Base-by-base conservation (phyloP, 92 coral and sea anemone species). In the Heteractis magnifica region DNA sequence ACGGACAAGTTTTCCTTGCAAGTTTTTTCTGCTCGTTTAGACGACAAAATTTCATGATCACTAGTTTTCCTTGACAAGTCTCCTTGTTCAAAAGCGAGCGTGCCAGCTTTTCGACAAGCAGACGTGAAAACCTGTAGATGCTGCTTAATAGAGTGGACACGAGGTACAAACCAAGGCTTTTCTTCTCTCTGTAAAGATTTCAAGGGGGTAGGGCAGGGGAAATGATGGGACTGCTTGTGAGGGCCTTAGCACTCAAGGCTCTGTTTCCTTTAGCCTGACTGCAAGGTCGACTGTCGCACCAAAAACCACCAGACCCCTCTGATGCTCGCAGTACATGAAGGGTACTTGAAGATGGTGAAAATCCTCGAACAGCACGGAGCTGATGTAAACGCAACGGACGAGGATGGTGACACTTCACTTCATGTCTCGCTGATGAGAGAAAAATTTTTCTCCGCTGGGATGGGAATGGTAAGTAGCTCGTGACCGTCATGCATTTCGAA, bases 391-490 rank as follows among this genome's bases (percentile, higher is more conserved):
- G 83, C 82, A 10, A 15, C 55, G 34, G 91, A 91, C 62, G 80
- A 79, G 8, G 84, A 88, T 59, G 87, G 91, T 13, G 94, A 91
- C 51, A 91, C 91, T 4, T 83, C 91, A 15, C 80, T 90, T 15
- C 93, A 90, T 52, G 73, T 90, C 71, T 59, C 87, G 23, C 79
- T 90, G 6, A 74, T 77, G n/a, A 81, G 78, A n/a, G n/a, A n/a
- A n/a, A n/a, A n/a, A n/a, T n/a, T n/a, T n/a, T n/a, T n/a, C n/a
- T n/a, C n/a, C n/a, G n/a, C n/a, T n/a, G n/a, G n/a, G n/a, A n/a
- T n/a, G n/a, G n/a, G n/a, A n/a, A n/a, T 48, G 80, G 86, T 83
- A 75, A 56, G 52, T 13, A 26, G 34, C 13, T 81, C 1, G 1
- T 15, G 65, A 13, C 20, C 79, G 4, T 12, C 11, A 11, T 18